Base-by-base conservation (phyloP, 2,113 vertebrate species). In the Malurus cyaneus region DNA sequence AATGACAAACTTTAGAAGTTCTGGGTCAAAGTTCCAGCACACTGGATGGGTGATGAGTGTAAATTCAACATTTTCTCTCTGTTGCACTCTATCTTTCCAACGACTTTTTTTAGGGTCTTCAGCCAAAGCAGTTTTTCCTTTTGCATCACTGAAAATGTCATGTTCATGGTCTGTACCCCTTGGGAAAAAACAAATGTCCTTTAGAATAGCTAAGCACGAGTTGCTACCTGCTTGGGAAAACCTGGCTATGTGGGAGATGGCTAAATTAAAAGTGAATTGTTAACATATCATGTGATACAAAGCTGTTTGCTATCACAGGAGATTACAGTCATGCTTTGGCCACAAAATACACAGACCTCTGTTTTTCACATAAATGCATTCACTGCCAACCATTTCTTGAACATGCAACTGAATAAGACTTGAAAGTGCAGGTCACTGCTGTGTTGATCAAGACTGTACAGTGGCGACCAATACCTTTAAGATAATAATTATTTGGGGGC, bases 281-380 rank as follows among this genome's bases (percentile, higher is more conserved):
- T 47, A 83, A 25, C 0, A 0, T 60, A 24, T 0, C 0, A 12
- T 39, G 18, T 28, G 34, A 50, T 16, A 41, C 4, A 41, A 36
- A 59, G 13, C 4, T 82, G 25, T 62, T 62, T 41, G 14, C 13
- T 88, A 11, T 23, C 29, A 50, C 11, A 59, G 28, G 18, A 79
- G 13, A 17, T 44, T 25, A 29, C 3, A 2, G 56, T 59, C 19
- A 18, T 49, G 14, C 28, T 79, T 82, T 52, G 69, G 29, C 8
- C 34, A 26, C 20, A 34, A 46, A 44, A 46, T 19, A 57, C 10
- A 26, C 15, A 71, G 29, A 82, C 59, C 5, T 1, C 5, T 11
- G 18, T 13, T 79, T 86, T 85, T 59, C 66, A 54, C 34, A 59
- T 11, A n/a, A 49, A 18, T 24, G 4, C 5, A 5, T 50, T 85